Conservation (phyloP, 2,113 vertebrate species). For the Austrofundulus limnaeus region DNA sequence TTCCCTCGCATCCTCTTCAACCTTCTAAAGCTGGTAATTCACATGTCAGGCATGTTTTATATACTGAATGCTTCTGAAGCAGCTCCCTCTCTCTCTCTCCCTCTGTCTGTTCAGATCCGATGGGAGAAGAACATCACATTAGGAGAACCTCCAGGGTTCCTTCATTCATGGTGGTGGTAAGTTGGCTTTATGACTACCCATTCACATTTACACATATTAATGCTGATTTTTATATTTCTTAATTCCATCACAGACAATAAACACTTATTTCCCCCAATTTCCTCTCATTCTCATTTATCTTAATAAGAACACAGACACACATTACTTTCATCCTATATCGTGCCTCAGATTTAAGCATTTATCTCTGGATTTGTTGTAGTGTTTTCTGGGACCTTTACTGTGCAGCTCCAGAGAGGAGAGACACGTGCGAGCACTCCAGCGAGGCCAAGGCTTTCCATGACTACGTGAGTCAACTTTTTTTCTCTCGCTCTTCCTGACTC, state of each 20-base stretch:
- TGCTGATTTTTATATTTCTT: slow-evolving; percentile 16
- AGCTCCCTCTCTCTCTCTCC: slow-evolving; percentile 18
- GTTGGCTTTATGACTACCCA: slow-evolving; percentile 53
- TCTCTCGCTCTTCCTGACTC: not conserved
- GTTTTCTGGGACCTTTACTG: slow-evolving; percentile 97
- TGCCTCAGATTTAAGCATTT: not conserved
- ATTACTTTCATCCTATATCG: slow-evolving; percentile 14
- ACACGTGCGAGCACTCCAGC: slow-evolving; percentile 88
- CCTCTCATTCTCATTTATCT: not conserved
- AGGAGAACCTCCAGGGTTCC: slow-evolving; percentile 97
- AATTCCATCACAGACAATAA: slow-evolving; percentile 17
- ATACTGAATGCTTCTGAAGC: slow-evolving; percentile 37
- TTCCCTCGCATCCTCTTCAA: slow-evolving; percentile 43
- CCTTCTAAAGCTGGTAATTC: slow-evolving; percentile 49
- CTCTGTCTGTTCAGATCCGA: slow-evolving; percentile 86
- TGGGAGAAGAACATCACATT: slow-evolving; percentile 99
- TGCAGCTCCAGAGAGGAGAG: slow-evolving; percentile 89
- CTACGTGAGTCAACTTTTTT: slow-evolving; percentile 80
- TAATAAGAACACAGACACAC: slow-evolving; percentile 24
- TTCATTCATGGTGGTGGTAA: slow-evolving; percentile 99
- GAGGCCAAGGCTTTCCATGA: slow-evolving; percentile 92
- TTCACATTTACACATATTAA: slow-evolving; percentile 5
- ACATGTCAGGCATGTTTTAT: slow-evolving; percentile 41
- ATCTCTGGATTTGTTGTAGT: slow-evolving; percentile 67
- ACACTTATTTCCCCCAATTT: slow-evolving; percentile 1